phyloP scores from a whole-genome alignment of 2,888 invertebrate genomes.

The Agrenia bidenticulata region DNA sequence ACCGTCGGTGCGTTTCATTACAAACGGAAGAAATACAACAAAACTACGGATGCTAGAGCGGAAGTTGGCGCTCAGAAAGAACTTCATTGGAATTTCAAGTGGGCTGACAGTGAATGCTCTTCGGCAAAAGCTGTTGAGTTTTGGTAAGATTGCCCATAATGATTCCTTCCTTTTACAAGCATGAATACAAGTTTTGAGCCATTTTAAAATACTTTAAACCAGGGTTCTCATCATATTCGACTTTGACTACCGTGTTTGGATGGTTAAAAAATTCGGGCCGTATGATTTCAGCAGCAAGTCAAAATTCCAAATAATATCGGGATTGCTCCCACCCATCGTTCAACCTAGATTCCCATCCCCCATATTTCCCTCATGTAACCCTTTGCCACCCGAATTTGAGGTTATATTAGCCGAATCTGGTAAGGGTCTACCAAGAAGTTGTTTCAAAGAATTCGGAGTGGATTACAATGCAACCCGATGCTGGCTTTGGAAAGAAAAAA shows the following conservation, averaged over 20 bases:
- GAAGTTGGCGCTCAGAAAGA: slow-evolving; percentile 18
- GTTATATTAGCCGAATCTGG: neutral
- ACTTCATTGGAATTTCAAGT: slow-evolving; percentile 35
- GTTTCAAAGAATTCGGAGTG: neutral
- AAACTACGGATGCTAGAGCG: neutral
- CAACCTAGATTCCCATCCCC: slow-evolving; percentile 1
- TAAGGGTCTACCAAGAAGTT: neutral
- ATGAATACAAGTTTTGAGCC: neutral
- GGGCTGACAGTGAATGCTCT: slow-evolving; percentile 21
- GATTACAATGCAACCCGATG: slow-evolving; percentile 2
- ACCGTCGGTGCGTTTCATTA: slow-evolving; percentile 28
- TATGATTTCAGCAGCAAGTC: slow-evolving; percentile 19
- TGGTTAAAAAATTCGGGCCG: slow-evolving; percentile 34
- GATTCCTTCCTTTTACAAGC: neutral
- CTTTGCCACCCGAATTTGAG: neutral
- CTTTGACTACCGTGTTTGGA: slow-evolving; percentile 24
- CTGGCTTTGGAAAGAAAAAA: neutral
- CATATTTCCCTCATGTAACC: neutral
- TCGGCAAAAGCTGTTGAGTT: slow-evolving; percentile 27
- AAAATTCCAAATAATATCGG: neutral
- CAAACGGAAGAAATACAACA: too few species aligned
- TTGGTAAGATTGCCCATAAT: slow-evolving; percentile 27
- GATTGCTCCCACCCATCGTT: neutral
- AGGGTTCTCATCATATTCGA: slow-evolving; percentile 34
- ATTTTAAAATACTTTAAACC: neutral